These are phyloP conservation scores for Calliopum simillimum DNA, from an alignment of 2,888 invertebrate genomes.

Conservation along the genomic window DNA sequence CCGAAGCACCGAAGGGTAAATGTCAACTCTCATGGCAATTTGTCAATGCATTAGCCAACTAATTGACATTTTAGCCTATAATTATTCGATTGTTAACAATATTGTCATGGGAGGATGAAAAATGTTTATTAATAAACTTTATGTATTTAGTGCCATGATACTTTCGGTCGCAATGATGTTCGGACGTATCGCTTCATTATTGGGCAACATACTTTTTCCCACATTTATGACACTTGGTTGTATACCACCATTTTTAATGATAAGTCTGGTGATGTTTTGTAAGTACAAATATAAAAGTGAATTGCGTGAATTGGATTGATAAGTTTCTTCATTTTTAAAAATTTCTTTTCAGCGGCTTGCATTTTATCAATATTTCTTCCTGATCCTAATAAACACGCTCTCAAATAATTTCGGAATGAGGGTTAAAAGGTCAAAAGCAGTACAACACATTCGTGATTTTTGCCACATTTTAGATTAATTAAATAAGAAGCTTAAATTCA, in stretches of 20 bases:
- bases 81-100: not conserved
- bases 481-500: too few relatives aligned
- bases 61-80: not conserved
- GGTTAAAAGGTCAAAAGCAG: too few relatives aligned
- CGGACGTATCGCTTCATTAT: slow-evolving; percentile 75
- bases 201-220: slow-evolving; percentile 77
- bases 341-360: slow-evolving; percentile 44
- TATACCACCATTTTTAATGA: slow-evolving; percentile 76
- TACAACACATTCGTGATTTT: too few relatives aligned
- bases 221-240: slow-evolving; percentile 75
- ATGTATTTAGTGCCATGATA: slow-evolving; percentile 73
- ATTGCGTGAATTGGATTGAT: not conserved
- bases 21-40: too few relatives aligned
- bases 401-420: slow-evolving; percentile 35
- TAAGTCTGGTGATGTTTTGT: slow-evolving; percentile 73
- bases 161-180: slow-evolving; percentile 77
- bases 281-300: slow-evolving; percentile 49
- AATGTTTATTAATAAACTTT: too few relatives aligned
- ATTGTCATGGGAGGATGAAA: too few relatives aligned
- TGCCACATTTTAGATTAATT: too few relatives aligned
- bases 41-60: not conserved
- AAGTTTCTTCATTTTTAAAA: not conserved
- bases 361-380: slow-evolving; percentile 46
- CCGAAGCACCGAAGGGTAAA: too few relatives aligned
- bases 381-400: slow-evolving; percentile 43